phyloP scores from a whole-genome alignment of 2,113 vertebrate species.

The Passer montanus region DNA sequence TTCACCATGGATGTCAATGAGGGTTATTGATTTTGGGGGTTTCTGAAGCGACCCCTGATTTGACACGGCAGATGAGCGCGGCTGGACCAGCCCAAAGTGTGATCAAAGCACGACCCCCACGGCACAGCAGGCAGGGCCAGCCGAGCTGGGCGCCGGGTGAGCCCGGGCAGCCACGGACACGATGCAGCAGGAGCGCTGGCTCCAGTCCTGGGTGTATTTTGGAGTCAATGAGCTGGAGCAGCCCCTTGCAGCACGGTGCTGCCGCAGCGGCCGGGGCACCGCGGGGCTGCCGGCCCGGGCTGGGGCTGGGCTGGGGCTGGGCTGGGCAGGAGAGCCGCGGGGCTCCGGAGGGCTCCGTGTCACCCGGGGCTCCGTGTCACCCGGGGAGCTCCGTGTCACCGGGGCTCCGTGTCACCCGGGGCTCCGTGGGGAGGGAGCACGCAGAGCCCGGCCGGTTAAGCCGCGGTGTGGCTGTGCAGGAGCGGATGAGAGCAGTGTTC shows the following conservation, averaged over 20 bases:
- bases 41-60: not conserved
- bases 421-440: not conserved
- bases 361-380: too few relatives aligned
- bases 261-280: not conserved
- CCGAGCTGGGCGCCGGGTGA: accelerated
- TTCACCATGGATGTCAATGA: accelerated
- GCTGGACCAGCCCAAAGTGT: not conserved
- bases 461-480: not conserved
- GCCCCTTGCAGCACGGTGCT: not conserved
- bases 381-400: too few relatives aligned
- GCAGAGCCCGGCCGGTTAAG: accelerated
- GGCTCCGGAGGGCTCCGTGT: too few relatives aligned
- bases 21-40: not conserved
- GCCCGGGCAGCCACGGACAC: not conserved
- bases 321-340: too few relatives aligned
- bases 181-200: constrained; percentile 29
- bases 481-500: not conserved
- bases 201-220: not conserved
- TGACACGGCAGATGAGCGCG: accelerated
- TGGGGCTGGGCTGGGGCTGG: not conserved
- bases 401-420: too few relatives aligned
- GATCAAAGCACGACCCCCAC: accelerated
- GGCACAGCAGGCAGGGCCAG: not conserved
- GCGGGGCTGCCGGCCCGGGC: not conserved
- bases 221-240: not conserved